Evolutionary conservation across 1,140 invertebrate genomes (phyloP), one percentile per base, ranked within the genome.

Genomic region (Halictus rubicundus): DNA sequence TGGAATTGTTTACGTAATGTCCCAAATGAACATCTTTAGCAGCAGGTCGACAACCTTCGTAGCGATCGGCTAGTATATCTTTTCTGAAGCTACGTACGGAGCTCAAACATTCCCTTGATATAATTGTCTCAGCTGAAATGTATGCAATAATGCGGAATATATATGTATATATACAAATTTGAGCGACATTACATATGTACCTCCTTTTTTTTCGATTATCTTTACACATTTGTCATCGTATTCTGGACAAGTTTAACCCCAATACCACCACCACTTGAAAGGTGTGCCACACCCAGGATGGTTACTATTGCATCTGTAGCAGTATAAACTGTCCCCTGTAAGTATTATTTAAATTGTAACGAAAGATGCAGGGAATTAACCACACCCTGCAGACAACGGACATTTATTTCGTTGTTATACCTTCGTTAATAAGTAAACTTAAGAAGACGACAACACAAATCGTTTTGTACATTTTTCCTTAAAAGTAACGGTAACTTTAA

Each of bases 1-100:
- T 97, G 5, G 95, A 95, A 90, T 98, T 97, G 89, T 98, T 97
- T 0, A 98, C 97, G 92, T 98, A 98, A 90, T 98, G 95, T 9
- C 95, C 97, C 54, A 98, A 90, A 85, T 95, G 95, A 0, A 96
- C 93, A 93, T 98, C 97, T 87, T 94, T 94, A 1, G 97, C 95
- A 63, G 97, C 96, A 52, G 95, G 94, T 80, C 97, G 94, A 89
- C 97, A 98, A 0, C 97, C 97, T 93, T 98, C 97, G 92, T 97
- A 98, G 79, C 95, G 96, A 92, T 98, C 98, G 3, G 97, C 97
- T n/a, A 97, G 98, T 84, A 98, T 97, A 88, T 98, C 97, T 37
- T 95, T 97, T 72, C 97, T 93, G 77, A 96, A 94, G 65, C 95
- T 95, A 88, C 94, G 95, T 21, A 98, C 91, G 16, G 96, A 95